A percentile compares a stretch with the other conserved stretches of the same genome.
These are phyloP conservation scores for Notocelia uddmanniana DNA, from an alignment of 2,888 invertebrate species.

Conservation along the genomic window DNA sequence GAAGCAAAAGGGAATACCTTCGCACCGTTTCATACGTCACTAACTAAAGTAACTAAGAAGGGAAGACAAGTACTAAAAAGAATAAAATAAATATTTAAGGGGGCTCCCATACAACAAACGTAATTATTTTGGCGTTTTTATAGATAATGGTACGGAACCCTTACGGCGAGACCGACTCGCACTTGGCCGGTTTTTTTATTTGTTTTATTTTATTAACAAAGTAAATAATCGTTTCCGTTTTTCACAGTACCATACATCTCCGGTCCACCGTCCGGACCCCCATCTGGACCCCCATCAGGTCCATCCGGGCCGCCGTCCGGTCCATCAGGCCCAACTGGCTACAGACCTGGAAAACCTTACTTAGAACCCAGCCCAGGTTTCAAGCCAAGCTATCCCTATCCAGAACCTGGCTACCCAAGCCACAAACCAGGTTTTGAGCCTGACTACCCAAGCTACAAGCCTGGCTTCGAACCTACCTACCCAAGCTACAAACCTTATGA, in stretches of 20 bases:
- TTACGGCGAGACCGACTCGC: too few species aligned
- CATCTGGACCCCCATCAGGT: conserved; percentile 22
- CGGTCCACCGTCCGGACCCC: conserved; percentile 30
- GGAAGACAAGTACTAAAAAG: too few species aligned
- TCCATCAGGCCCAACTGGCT: conserved; percentile 54
- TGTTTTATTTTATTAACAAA: too few species aligned
- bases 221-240: background rate
- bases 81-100: too few species aligned
- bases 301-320: conserved; percentile 29
- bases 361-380: conserved; percentile 49
- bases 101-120: too few species aligned
- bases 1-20: too few species aligned
- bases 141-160: too few species aligned
- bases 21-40: too few species aligned
- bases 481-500: conserved; percentile 58
- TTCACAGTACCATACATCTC: conserved; percentile 45
- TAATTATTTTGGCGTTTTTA: too few species aligned
- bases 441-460: conserved; percentile 43
- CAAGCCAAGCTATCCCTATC: conserved; percentile 54
- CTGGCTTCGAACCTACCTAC: conserved; percentile 55
- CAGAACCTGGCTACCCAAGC: conserved; percentile 48
- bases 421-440: conserved; percentile 51
- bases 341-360: conserved; percentile 48
- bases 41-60: too few species aligned
- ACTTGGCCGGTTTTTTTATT: too few species aligned